phyloP scores from a whole-genome alignment of 2,888 invertebrate genomes.

The Caenorhabditis sp. region DNA sequence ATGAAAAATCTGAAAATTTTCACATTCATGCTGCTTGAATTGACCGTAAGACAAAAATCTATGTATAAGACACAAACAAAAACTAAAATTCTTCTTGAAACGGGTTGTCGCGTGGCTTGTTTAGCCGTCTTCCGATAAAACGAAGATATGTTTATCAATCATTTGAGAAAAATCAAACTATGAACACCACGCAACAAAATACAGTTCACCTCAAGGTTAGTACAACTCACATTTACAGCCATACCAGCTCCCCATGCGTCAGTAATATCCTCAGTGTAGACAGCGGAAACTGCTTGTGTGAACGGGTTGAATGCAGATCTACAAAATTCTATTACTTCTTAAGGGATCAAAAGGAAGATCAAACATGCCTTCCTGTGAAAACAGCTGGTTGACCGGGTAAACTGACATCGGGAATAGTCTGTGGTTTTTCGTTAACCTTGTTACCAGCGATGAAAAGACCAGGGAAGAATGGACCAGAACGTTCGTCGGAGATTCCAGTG shows the following conservation, averaged over 20 bases:
- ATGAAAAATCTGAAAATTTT: too few relatives aligned
- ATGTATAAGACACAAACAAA: too few relatives aligned
- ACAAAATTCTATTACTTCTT: not conserved
- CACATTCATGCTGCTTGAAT: too few relatives aligned
- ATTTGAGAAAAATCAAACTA: too few relatives aligned
- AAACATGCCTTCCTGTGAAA: slow-evolving; percentile 55
- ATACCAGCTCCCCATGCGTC: slow-evolving; percentile 66
- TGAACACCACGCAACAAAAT: too few relatives aligned
- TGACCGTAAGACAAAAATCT: too few relatives aligned
- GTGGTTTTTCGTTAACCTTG: slow-evolving; percentile 58
- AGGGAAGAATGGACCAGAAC: slow-evolving; percentile 59
- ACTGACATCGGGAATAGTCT: slow-evolving; percentile 59
- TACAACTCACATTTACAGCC: slow-evolving; percentile 60
- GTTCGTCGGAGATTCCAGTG: slow-evolving; percentile 63
- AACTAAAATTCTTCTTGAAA: too few relatives aligned
- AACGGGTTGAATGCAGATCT: slow-evolving; percentile 55
- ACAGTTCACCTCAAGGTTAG: too few relatives aligned
- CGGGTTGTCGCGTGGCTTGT: too few relatives aligned
- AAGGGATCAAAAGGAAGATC: not conserved
- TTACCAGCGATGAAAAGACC: slow-evolving; percentile 63
- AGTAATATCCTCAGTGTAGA: slow-evolving; percentile 61
- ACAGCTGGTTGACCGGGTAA: slow-evolving; percentile 58
- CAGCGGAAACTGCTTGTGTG: slow-evolving; percentile 61
- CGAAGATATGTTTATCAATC: too few relatives aligned
- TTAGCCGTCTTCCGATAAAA: too few relatives aligned